A percentile compares a stretch with the other conserved stretches of the same genome.
Conservation (phyloP, 2,888 invertebrate species). For the Scotopteryx bipunctaria region DNA sequence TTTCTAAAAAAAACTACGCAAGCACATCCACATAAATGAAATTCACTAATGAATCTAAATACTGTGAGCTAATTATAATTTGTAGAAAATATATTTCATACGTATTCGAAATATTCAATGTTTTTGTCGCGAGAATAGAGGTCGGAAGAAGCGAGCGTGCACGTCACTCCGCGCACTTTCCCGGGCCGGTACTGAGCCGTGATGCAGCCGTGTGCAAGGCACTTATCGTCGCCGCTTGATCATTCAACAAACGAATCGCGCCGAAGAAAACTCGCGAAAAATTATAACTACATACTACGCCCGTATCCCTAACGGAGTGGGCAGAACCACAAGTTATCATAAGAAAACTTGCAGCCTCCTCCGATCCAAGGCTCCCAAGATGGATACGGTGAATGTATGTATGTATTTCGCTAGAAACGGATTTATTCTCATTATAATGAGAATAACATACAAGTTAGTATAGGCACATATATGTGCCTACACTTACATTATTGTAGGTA, state of each 20-base stretch:
- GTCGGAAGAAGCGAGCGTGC: constrained; percentile 42
- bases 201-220: constrained; percentile 17
- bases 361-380: too few relatives aligned
- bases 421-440: too few relatives aligned
- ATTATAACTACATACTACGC: too few relatives aligned
- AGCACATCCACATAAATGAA: constrained; percentile 21
- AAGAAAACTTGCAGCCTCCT: too few relatives aligned
- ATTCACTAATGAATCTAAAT: constrained; percentile 6
- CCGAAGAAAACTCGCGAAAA: constrained; percentile 12
- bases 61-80: constrained; percentile 16
- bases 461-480: too few relatives aligned
- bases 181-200: constrained; percentile 56
- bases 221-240: constrained; percentile 4
- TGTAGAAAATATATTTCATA: constrained; percentile 25
- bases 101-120: constrained; percentile 35
- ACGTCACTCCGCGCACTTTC: constrained; percentile 63
- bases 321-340: neutral
- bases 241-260: constrained; percentile 37
- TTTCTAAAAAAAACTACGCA: constrained; percentile 16
- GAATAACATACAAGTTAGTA: too few relatives aligned
- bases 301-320: too few relatives aligned
- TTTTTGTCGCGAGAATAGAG: constrained; percentile 48
- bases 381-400: too few relatives aligned
- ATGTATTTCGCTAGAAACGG: too few relatives aligned
- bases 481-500: too few relatives aligned